phyloP scores from a whole-genome alignment of 1,140 invertebrate genomes.

The Cepaea nemoralis region DNA sequence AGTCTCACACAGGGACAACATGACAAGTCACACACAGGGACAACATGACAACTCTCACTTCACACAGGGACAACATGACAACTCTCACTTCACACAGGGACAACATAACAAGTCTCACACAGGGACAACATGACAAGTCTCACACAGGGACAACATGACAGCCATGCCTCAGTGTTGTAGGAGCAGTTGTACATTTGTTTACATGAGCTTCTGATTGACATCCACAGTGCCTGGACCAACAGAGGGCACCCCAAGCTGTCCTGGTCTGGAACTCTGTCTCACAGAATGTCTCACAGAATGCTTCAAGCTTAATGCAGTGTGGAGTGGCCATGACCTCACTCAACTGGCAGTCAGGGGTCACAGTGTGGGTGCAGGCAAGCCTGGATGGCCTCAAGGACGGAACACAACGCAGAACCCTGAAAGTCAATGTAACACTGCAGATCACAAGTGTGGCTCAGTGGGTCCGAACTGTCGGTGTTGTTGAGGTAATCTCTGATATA shows the following conservation, averaged over 20 bases:
- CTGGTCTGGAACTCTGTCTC: constrained; percentile 34
- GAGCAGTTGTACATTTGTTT: no score
- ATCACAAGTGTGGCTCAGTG: neutral
- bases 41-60: no score
- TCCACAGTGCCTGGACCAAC: constrained; percentile 46
- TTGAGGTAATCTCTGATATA: no score
- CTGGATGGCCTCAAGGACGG: constrained; percentile 52
- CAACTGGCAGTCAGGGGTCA: constrained; percentile 43
- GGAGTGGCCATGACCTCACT: constrained; percentile 39
- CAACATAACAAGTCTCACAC: no score
- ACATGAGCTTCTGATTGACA: no score
- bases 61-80: no score
- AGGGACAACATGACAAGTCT: no score
- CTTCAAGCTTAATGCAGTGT: constrained; percentile 40
- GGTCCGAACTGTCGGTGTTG: neutral
- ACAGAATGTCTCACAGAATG: constrained; percentile 9
- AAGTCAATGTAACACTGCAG: constrained; percentile 30
- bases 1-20: no score
- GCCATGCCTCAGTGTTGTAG: no score
- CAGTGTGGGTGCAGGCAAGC: constrained; percentile 44
- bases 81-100: no score
- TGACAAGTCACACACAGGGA: no score
- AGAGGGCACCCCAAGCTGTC: constrained; percentile 48
- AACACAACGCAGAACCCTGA: constrained; percentile 36
- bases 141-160: no score